Evolutionary conservation across 2,113 vertebrate species (phyloP), one percentile per base, ranked within the genome.

Genomic region (Phylloscopus trochilus): DNA sequence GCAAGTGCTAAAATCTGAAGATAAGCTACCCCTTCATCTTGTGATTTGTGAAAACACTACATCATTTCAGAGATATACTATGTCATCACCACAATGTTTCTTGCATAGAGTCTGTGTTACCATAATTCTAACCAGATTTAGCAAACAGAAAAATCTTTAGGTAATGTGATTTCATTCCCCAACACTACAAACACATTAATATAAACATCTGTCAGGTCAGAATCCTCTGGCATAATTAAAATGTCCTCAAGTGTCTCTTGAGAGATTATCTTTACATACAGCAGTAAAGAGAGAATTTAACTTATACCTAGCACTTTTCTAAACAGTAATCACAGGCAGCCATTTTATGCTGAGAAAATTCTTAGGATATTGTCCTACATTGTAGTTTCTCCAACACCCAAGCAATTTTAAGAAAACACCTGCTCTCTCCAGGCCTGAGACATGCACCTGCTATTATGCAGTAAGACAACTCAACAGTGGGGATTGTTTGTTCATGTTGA

Each of bases 31-130:
- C 70, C 60, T 90, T 93, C 87, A 88, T 14, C 23, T 92, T 35
- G 46, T 49, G 84, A 92, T 95, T 93, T 95, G 49, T 75, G 64
- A 89, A 96, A 97, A 72, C 46, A 89, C 81, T 93, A 47, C 22
- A 82, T 55, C 68, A 93, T 83, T 96, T 93, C 63, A 90, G 77
- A 70, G 33, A 49, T 70, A 49, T 56, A 92, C 44, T 66, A 70
- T 84, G 44, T 75, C 91, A 75, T 82, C 66, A 73, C 44, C 30
- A n/a, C 56, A 72, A 31, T 66, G 21, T 69, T 92, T 91, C 77
- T 53, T 63, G 82, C 30, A 55, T 6, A 62, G 11, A 60, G 21
- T 7, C 43, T 31, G 19, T 37, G 4, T 78, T 68, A 89, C 10
- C 37, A 86, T 66, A 41, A n/a, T 51, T 84, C 26, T 39, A 69